These are phyloP conservation scores for Xenopus petersii DNA, from an alignment of 2,797 vertebrate species.

Conservation along the genomic window DNA sequence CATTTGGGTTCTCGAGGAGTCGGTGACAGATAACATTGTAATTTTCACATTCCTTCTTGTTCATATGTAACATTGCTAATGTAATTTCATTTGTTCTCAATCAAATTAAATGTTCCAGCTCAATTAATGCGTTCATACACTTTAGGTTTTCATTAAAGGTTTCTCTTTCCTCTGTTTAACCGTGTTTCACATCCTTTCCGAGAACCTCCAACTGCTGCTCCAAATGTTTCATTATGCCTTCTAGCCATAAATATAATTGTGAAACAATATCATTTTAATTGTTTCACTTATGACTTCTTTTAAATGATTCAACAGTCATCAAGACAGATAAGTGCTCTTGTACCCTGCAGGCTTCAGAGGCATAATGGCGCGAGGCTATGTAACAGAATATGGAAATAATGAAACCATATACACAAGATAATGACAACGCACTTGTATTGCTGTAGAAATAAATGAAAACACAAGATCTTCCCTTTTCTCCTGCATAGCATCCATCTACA, in stretches of 20 bases:
- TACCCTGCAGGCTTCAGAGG: constrained; percentile 73
- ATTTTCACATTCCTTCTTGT: constrained; percentile 67
- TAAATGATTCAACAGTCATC: constrained; percentile 86
- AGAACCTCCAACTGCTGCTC: constrained; percentile 68
- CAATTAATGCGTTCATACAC: constrained; percentile 82
- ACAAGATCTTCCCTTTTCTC: constrained; percentile 69
- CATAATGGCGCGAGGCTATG: constrained; percentile 71
- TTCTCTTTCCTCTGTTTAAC: constrained; percentile 78
- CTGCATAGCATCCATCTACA: constrained; percentile 65
- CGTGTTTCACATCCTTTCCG: constrained; percentile 70
- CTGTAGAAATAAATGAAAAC: constrained; percentile 76
- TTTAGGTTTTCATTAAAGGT: constrained; percentile 81
- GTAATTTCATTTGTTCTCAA: constrained; percentile 82
- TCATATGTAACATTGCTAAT: constrained; percentile 78
- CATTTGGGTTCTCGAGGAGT: constrained; percentile 54
- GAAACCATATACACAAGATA: constrained; percentile 71
- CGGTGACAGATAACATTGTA: constrained; percentile 74
- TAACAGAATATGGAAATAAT: constrained; percentile 75
- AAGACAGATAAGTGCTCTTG: constrained; percentile 81
- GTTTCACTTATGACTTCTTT: constrained; percentile 86
- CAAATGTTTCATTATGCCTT: constrained; percentile 82
- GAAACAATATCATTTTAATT: constrained; percentile 84
- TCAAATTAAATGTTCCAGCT: constrained; percentile 80
- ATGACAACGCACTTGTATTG: constrained; percentile 72
- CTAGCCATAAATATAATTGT: constrained; percentile 82